A percentile compares a stretch with the other conserved stretches of the same genome.
Evolutionary conservation across 2,113 vertebrate genomes (phyloP).

Genomic region (Dasyornis broadbenti): DNA sequence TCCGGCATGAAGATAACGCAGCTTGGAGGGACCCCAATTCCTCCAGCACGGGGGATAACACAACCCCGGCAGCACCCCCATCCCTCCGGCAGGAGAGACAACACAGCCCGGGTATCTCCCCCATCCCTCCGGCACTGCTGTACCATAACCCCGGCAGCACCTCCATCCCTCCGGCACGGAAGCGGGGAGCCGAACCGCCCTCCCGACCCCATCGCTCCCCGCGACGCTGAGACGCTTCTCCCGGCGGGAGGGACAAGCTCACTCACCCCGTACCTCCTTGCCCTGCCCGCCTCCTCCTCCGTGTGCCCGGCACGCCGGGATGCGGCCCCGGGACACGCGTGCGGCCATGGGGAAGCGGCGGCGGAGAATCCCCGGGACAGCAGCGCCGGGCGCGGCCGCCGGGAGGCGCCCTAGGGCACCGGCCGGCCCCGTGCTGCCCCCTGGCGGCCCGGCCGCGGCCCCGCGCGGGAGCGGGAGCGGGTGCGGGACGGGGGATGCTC

Average conservation of each 20-base stretch:
- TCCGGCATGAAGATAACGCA: not conserved
- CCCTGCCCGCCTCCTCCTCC: not conserved
- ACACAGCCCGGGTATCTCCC: too few species aligned
- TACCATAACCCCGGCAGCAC: not conserved
- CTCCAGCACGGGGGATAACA: fast-evolving
- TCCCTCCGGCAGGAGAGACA: not conserved
- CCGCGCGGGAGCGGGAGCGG: not conserved
- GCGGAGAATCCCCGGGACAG: not conserved
- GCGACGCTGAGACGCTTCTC: not conserved
- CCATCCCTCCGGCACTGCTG: fast-evolving
- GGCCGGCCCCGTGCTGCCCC: not conserved
- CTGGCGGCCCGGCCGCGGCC: not conserved
- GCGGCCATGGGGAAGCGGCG: not conserved
- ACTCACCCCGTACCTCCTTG: not conserved
- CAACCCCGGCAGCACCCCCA: not conserved
- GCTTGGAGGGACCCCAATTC: fast-evolving
- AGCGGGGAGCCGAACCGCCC: not conserved
- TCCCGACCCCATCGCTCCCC: not conserved
- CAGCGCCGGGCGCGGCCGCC: not conserved
- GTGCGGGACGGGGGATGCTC: not conserved
- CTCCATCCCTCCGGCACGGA: not conserved
- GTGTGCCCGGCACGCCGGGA: not conserved
- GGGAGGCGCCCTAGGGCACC: not conserved
- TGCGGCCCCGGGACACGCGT: too few species aligned
- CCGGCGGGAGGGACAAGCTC: fast-evolving